Evolutionary conservation across 2,797 vertebrate genomes (phyloP), one percentile per base, ranked within the genome.

Genomic region (Podargus strigoides): DNA sequence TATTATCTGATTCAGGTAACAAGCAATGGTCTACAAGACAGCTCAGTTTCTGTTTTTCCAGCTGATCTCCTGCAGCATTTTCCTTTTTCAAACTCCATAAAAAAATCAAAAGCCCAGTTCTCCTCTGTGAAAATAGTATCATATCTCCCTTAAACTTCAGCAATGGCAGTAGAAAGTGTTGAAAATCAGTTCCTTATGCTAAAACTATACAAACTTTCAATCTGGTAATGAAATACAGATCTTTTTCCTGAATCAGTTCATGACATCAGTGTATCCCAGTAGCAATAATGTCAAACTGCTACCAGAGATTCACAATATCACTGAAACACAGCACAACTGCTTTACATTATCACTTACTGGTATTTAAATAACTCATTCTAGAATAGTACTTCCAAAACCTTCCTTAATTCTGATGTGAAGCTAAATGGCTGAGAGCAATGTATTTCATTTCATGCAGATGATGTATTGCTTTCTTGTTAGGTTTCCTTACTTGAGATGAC

Each of bases 401-500:
- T 62, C 39, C 53, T 81, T 91, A 93, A 83, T 93, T 94, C 81
- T 89, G 39, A 89, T 60, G 53, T 46, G 67, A 87, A 88, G 62
- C 49, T 91, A 89, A 93, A 87, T 76, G 73, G 28, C 69, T 88
- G 30, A 80, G 44, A 86, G 74, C 50, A 94, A 86, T 90, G 30
- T 88, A 94, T 94, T 96, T 94, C 62, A 72, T 77, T 92, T 92
- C 75, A 68, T 85, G 34, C 34, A 81, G 39, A 64, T 83, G 86
- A 92, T 76, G 36, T 91, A 94, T 87, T 86, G 41, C 86, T 92
- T 94, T 91, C 79, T 83, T 90, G 47, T 91, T 96, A 84, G 88
- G n/a, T 73, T 94, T 92, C 41, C 81, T 91, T 96, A 92, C 86
- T 91, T 93, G 55, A 88, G 83, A 91, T 83, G 88, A 70, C 52